phyloP scores from a whole-genome alignment of 2,888 invertebrate genomes.

The Aspidiotus destructor region DNA sequence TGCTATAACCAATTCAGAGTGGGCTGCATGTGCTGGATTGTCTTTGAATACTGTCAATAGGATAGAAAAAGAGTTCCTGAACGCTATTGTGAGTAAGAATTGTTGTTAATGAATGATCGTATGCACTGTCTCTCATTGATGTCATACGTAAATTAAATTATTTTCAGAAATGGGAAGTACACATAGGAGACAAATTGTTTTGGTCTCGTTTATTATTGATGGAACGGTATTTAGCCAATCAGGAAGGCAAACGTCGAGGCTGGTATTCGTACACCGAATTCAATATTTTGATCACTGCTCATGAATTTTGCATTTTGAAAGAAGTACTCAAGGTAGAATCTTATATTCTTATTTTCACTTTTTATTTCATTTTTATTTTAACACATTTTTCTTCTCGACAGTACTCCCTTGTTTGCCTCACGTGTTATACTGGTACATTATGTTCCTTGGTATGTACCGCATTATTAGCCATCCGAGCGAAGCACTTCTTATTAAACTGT shows the following conservation, averaged over 20 bases:
- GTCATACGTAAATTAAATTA: slow-evolving; percentile 30
- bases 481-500: neutral
- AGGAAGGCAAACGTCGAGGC: slow-evolving; percentile 61
- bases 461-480: slow-evolving; percentile 4
- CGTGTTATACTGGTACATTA: neutral
- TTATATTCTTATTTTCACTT: neutral
- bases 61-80: slow-evolving; percentile 78
- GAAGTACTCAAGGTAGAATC: neutral
- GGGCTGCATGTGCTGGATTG: slow-evolving; percentile 78
- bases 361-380: neutral
- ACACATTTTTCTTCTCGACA: neutral
- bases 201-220: slow-evolving; percentile 59
- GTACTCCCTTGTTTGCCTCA: neutral
- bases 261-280: slow-evolving; percentile 78
- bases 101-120: neutral
- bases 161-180: slow-evolving; percentile 74
- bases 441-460: neutral
- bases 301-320: neutral
- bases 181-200: slow-evolving; percentile 65
- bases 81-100: slow-evolving; percentile 65
- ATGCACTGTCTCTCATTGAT: neutral
- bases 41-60: slow-evolving; percentile 62
- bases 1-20: slow-evolving; percentile 82
- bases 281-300: slow-evolving; percentile 45
- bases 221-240: slow-evolving; percentile 54